Evolutionary conservation across 2,888 invertebrate species (phyloP), one percentile per base, ranked within the genome.

Genomic region (Choreutis nemorana): DNA sequence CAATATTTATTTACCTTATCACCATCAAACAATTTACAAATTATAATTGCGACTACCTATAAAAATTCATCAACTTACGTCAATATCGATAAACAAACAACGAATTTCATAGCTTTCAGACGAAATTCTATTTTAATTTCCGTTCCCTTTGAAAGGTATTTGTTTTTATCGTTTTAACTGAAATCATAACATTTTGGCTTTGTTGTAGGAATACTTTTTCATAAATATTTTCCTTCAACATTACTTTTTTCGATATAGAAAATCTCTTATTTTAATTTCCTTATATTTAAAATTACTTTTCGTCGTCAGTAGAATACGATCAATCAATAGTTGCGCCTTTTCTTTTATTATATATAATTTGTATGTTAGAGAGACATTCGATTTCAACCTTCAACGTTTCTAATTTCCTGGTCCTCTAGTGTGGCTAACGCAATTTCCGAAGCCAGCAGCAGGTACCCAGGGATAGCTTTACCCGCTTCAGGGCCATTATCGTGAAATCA

Each of bases 381-480:
- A 75, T 77, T 71, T 73, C 64, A 70, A 61, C 62, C 65, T 64
- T 60, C 59, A 75, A 70, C 73, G 64, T 73, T 77, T 72, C 75
- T 78, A 78, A 78, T 78, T 78, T 78, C 78, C 77, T 75, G 77
- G 63, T 64, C 59, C 57, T 64, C 61, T 62, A 67, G 68, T 67
- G 70, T 70, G 73, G 73, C 72, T 75, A 77, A 71, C 68, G 65
- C 70, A 77, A 78, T 78, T 78, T 78, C 78, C 78, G 71, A 66
- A 60, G 48, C 60, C 62, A 50, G 52, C 55, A 50, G 51, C 47
- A 49, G 47, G 55, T 68, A 71, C 72, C 71, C 62, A 63, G 65
- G 65, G 64, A 61, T 53, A 43, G 41, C 35, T 41, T 47, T 37
- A 51, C 49, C 52, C 50, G 54, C 54, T 48, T 52, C 50, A 44